Evolutionary conservation across 1,140 invertebrate species (phyloP).

Genomic region (Zaprionus taronus): DNA sequence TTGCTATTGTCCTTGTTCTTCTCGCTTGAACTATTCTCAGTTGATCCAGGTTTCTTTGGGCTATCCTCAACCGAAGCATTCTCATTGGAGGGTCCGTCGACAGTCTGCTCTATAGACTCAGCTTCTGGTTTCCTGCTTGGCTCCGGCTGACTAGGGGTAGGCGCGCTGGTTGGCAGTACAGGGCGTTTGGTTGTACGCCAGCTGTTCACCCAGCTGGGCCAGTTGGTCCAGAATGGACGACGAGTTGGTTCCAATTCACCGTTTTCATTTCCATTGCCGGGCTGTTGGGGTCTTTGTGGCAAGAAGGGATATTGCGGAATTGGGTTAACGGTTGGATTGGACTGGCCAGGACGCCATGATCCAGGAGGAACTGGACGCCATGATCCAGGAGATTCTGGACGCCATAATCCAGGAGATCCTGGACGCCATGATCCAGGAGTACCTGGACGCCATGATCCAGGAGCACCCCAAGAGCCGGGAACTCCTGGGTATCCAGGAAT

Average conservation of each 20-base stretch:
- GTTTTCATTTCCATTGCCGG: conserved; percentile 26
- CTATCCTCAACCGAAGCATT: conserved; percentile 69
- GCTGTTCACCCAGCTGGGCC: conserved; percentile 57
- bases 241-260: conserved; percentile 17
- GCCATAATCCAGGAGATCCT: conserved; percentile 34
- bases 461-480: conserved; percentile 26
- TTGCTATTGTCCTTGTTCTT: neutral
- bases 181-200: conserved; percentile 48
- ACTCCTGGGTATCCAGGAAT: neutral
- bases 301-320: conserved; percentile 40
- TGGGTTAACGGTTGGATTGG: conserved; percentile 35
- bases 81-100: conserved; percentile 48
- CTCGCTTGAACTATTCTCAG: conserved; percentile 45
- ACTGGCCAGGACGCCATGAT: conserved; percentile 42
- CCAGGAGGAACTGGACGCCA: conserved; percentile 26
- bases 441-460: conserved; percentile 38
- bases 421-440: conserved; percentile 42
- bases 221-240: conserved; percentile 60
- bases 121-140: conserved; percentile 43
- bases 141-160: conserved; percentile 23
- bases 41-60: conserved; percentile 48
- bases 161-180: conserved; percentile 7
- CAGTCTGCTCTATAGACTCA: conserved; percentile 61
- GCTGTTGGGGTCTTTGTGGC: conserved; percentile 40
- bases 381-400: conserved; percentile 20